Evolutionary conservation across 2,113 vertebrate genomes (phyloP), one percentile per base, ranked within the genome.

Genomic region (Fukomys damarensis): DNA sequence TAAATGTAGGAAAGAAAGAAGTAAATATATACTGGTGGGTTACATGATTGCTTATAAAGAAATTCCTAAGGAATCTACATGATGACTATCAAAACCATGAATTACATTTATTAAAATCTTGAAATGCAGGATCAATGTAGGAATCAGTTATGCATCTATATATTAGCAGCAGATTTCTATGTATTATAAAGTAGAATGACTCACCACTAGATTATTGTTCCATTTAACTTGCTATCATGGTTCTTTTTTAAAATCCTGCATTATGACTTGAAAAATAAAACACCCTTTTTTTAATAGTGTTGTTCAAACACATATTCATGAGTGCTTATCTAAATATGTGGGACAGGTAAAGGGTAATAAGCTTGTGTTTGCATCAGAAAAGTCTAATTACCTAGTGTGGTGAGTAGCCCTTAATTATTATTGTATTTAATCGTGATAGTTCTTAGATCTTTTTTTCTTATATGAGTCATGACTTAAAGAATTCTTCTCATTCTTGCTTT

Each of bases 381-480:
- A 89, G 35, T 79, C 80, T 74, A 80, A 49, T 79, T 89, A 86
- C 61, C 88, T 95, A 59, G 81, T 46, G 14, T 79, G 7, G 2
- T 76, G 10, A 88, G 54, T 63, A 85, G 52, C 41, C 56, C 43
- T 82, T 82, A 72, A 65, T 85, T 89, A 65, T 85, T 89, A 91
- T 70, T 68, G 7, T 58, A 35, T 61, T 96, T 93, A 77, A 77
- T 88, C 59, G 6, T 83, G 13, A 76, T 81, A 68, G 49, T 72
- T 41, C 28, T 84, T 58, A 49, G 3, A 72, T 17, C n/a, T 28
- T 76, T 58, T 58, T 52, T 22, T 52, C 63, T 32, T 11, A 10
- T 86, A 1, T 96, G 66, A 96, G 26, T 93, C 86, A 84, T 49
- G 12, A 30, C 80, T 68, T 65, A 89, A 86, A 76, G 61, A 92